Evolutionary conservation across 1,140 invertebrate species (phyloP).

Genomic region (Lysiphlebus fabarum): DNA sequence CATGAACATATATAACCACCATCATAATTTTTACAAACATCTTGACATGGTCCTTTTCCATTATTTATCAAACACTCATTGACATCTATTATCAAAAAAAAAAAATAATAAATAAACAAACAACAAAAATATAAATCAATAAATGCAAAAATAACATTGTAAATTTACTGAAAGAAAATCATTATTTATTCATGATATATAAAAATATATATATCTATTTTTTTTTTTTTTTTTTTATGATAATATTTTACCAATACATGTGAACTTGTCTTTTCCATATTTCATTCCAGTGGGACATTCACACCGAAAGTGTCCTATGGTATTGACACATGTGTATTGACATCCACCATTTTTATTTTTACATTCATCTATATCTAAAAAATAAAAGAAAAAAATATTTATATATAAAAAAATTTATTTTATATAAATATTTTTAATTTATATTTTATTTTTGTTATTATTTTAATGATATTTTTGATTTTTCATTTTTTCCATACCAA

Average conservation of each 20-base stretch:
- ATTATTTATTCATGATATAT: constrained; percentile 5
- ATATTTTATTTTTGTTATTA: background rate
- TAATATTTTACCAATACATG: constrained; percentile 48
- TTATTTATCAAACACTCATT: constrained; percentile 64
- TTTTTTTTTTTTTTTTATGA: too few relatives aligned
- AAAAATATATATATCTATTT: constrained; percentile 20
- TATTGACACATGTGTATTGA: constrained; percentile 60
- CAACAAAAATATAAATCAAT: too few relatives aligned
- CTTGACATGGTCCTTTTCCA: constrained; percentile 68
- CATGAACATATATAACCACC: constrained; percentile 66
- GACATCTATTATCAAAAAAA: constrained; percentile 50
- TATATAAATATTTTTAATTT: constrained; percentile 3
- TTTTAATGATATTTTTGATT: background rate
- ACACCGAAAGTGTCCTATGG: constrained; percentile 55
- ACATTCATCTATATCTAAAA: constrained; percentile 80
- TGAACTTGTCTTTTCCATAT: constrained; percentile 50
- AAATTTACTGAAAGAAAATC: too few relatives aligned
- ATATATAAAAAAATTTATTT: constrained; percentile 1
- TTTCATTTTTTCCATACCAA: constrained; percentile 35
- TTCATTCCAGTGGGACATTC: constrained; percentile 54
- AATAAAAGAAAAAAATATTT: constrained; percentile 26
- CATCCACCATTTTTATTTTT: constrained; percentile 67
- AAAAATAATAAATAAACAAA: too few relatives aligned
- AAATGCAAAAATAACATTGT: too few relatives aligned
- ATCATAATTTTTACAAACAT: constrained; percentile 64